Conservation (phyloP, 2,888 invertebrate genomes). For the Elegia similella region DNA sequence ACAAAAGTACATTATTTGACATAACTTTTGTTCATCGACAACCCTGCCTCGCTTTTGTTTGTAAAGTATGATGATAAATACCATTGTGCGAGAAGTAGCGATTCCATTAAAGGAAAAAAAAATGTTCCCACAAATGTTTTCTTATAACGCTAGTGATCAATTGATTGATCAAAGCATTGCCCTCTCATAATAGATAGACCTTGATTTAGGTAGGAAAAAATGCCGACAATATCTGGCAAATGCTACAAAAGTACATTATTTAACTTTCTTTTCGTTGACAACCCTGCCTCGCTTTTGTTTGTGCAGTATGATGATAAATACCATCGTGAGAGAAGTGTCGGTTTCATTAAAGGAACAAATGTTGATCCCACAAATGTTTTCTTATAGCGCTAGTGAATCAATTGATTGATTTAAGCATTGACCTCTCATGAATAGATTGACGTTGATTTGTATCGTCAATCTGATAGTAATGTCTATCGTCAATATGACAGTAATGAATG, state of each 20-base stretch:
- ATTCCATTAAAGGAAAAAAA: conserved; percentile 48
- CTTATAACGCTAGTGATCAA: not conserved
- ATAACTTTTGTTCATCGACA: not conserved
- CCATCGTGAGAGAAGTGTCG: conserved; percentile 49
- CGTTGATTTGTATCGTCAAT: not conserved
- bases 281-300: conserved; percentile 55
- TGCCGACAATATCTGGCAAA: too few species aligned
- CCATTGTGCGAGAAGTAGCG: conserved; percentile 49
- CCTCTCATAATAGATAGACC: not conserved
- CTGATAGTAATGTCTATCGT: not conserved
- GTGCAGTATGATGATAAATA: conserved; percentile 64
- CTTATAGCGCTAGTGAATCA: not conserved
- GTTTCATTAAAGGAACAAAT: conserved; percentile 48
- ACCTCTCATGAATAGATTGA: not conserved
- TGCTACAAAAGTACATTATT: too few species aligned
- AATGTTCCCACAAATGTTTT: conserved; percentile 30
- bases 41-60: conserved; percentile 55
- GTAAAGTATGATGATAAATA: conserved; percentile 64
- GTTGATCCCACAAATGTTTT: conserved; percentile 30
- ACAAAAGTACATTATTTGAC: too few species aligned
- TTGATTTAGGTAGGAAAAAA: too few species aligned
- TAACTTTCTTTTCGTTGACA: not conserved
- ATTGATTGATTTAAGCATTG: not conserved
- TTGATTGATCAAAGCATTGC: not conserved
- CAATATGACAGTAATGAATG: too few species aligned